Evolutionary conservation across 2,113 vertebrate genomes (phyloP).

Genomic region (Isichthys henryi): DNA sequence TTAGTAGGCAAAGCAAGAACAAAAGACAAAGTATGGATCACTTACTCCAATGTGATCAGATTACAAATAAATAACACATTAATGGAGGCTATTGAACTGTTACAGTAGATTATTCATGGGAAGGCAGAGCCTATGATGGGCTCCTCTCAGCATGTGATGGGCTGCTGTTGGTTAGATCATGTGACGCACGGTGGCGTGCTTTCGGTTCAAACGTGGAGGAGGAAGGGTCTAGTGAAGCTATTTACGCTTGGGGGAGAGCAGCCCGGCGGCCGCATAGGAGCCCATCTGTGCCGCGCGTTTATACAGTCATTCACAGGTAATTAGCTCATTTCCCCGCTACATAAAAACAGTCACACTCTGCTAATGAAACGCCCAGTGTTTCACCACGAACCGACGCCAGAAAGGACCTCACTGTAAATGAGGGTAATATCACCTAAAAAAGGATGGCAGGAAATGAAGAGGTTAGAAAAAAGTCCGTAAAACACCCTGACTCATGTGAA

Average conservation of each 20-base stretch:
- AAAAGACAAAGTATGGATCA: not conserved
- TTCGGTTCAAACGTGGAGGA: not conserved
- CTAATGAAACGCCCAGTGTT: not conserved
- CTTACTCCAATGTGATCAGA: not conserved
- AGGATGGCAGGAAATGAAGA: not conserved
- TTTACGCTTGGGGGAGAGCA: not conserved
- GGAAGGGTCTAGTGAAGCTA: not conserved
- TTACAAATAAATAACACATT: not conserved
- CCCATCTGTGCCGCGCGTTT: not conserved
- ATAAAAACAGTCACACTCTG: not conserved
- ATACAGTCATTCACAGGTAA: constrained; percentile 1
- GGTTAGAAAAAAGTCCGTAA: not conserved
- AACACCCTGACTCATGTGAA: not conserved
- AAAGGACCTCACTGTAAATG: not conserved
- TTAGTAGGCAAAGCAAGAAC: not conserved
- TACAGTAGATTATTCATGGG: not conserved
- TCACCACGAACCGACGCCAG: not conserved
- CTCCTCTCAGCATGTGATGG: not conserved
- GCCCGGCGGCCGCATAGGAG: not conserved
- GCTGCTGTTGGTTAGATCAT: not conserved
- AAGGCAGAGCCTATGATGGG: not conserved
- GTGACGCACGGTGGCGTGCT: not conserved
- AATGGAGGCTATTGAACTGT: not conserved
- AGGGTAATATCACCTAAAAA: not conserved
- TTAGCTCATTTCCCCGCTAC: not conserved